These are phyloP conservation scores for Dunckerocampus dactyliophorus DNA, from an alignment of 2,113 vertebrate genomes.

Conservation along the genomic window DNA sequence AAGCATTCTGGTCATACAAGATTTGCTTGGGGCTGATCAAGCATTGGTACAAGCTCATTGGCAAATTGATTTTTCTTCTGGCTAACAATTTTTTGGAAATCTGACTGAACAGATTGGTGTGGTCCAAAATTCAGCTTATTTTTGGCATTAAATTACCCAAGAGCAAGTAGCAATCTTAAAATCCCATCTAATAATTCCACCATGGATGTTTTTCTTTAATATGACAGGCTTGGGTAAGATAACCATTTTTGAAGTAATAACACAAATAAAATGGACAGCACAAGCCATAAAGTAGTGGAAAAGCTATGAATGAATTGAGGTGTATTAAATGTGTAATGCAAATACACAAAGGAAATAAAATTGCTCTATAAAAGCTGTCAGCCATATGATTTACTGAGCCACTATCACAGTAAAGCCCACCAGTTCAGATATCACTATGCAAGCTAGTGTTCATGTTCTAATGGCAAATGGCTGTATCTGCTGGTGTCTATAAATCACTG, in stretches of 20 bases:
- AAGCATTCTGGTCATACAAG: slow-evolving; percentile 4
- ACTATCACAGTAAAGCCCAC: slow-evolving; percentile 24
- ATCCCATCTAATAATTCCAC: background rate
- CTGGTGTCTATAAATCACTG: slow-evolving; percentile 46
- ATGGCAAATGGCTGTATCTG: slow-evolving; percentile 35
- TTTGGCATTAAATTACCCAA: background rate
- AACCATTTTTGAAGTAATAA: background rate
- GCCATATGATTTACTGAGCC: slow-evolving; percentile 19
- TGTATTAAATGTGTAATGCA: slow-evolving; percentile 2
- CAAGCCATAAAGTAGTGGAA: background rate
- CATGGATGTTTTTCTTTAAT: background rate
- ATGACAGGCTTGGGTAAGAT: background rate
- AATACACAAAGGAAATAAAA: slow-evolving; percentile 8
- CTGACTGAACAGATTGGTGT: background rate
- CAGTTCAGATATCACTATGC: slow-evolving; percentile 7
- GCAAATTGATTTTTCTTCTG: slow-evolving; percentile 5
- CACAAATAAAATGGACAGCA: background rate
- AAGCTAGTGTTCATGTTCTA: slow-evolving; percentile 34
- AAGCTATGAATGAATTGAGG: background rate
- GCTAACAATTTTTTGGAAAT: background rate
- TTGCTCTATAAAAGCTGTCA: slow-evolving; percentile 27
- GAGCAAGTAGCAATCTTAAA: background rate
- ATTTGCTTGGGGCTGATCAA: background rate
- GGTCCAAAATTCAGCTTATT: background rate
- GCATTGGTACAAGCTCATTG: background rate